Evolutionary conservation across 2,888 invertebrate species (phyloP), one percentile per base, ranked within the genome.

Genomic region (Agrochola litura): DNA sequence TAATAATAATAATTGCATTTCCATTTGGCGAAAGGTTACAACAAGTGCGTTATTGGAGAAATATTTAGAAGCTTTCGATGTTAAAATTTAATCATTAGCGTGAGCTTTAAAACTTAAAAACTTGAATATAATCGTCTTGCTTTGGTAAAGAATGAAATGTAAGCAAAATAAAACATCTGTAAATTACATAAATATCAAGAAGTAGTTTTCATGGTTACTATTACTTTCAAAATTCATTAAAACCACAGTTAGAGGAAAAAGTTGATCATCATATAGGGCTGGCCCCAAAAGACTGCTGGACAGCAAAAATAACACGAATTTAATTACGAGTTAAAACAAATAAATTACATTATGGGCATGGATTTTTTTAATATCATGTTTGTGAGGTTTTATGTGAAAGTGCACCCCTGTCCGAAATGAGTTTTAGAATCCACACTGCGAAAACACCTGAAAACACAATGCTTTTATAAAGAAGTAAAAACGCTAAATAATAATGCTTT

Each of bases 41-140:
- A 89, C 82, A 90, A 92, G 90, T 93, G 92, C 88, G 91, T 91
- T 93, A 91, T 91, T 92, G 92, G 91, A 91, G 90, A 76, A 10
- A 61, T 67, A 71, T 64, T 78, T 77, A 37, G 70, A 68, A 65
- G 60, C 56, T 69, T 73, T 73, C 54, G 22, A 65, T 72, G 64
- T 67, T 71, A 63, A 22, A 14, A 58, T 30, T 64, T 72, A 65
- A n/a, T 61, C 30, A 60, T 25, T 63, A 43, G 8, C 14, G 19
- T 16, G 46, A 16, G 14, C 30, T 76, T 76, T 77, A n/a, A 30
- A 30, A 30, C 30, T 30, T 30, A 30, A 30, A 30, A 66, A 52
- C 12, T 54, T 63, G 9, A 63, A 1, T 41, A 71, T 14, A 68
- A 30, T 46, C 22, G 10, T 41, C 22, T 58, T 19, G 46, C 30